phyloP scores from a whole-genome alignment of 2,888 invertebrate genomes.

The Lycophotia porphyrea region DNA sequence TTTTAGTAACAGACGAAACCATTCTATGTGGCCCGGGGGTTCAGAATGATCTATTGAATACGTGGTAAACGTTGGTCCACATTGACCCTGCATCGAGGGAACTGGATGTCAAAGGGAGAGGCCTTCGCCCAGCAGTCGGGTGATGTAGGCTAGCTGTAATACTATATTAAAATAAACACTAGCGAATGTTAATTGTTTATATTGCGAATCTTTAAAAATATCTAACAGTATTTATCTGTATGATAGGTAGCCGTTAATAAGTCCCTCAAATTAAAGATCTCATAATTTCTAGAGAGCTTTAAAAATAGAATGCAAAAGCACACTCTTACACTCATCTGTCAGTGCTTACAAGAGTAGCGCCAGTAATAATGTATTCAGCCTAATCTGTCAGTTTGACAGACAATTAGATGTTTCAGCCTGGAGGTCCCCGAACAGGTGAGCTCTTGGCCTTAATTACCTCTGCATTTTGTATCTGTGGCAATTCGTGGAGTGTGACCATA shows the following conservation, averaged over 20 bases:
- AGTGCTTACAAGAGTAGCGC: constrained; percentile 47
- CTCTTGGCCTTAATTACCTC: constrained; percentile 66
- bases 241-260: constrained; percentile 17
- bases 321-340: constrained; percentile 40
- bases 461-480: constrained; percentile 57
- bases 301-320: constrained; percentile 39
- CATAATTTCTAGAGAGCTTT: constrained; percentile 27
- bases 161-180: background rate
- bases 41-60: no score
- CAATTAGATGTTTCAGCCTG: constrained; percentile 58
- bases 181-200: background rate
- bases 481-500: constrained; percentile 22
- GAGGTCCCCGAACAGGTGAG: constrained; percentile 63
- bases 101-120: background rate
- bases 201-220: no score
- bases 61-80: no score
- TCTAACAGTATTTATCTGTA: background rate
- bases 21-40: no score
- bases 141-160: background rate
- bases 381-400: constrained; percentile 66
- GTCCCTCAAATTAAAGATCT: constrained; percentile 9
- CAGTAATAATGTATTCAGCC: constrained; percentile 56
- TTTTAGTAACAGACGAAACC: no score
- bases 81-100: background rate
- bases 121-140: background rate